Evolutionary conservation across 2,888 invertebrate genomes (phyloP), one percentile per base, ranked within the genome.

Genomic region (Drosophila kuntzei): DNA sequence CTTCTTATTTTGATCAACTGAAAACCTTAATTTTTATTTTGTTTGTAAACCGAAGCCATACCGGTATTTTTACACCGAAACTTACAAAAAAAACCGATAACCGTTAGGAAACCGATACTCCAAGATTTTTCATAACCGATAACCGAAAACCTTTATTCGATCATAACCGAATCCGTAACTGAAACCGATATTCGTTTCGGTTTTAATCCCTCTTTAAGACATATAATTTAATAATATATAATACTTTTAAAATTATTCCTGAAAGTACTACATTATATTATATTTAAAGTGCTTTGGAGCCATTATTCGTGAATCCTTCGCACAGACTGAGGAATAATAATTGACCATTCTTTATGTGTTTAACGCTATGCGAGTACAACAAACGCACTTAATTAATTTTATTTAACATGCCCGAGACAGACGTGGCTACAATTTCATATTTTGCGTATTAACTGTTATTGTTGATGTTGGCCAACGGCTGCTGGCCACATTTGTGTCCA

Each of bases 321-420:
- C 12, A 25, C 7, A n/a, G n/a, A n/a, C n/a, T 20, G 20, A 12
- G 41, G 6, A 41, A 41, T 22, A n/a, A 41, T 41, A 41, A 41
- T 22, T 41, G 41, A 18, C 39, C 6, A 25, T 63, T 20, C 47
- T 37, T 50, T 41, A 37, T 72, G 43, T 49, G 22, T 50, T 53
- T 63, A 25, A 43, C 58, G 51, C 36, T 44, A 36, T 55, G 57
- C 41, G 47, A 41, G 14, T 18, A 49, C 25, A 66, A 57, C 44
- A 67, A 74, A 70, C 69, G 67, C 63, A 75, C 80, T 82, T 81
- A 81, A 81, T 81, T 81, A 85, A 81, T 85, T 85, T 85, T 81
- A 70, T 79, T 81, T 71, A 68, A 71, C 75, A 55, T 62, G 64
- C 44, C 66, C 20, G 62, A 62, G 68, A 14, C 61, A 51, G 71